Conservation (phyloP, 2,113 vertebrate species). For the Tursiops truncatus region DNA sequence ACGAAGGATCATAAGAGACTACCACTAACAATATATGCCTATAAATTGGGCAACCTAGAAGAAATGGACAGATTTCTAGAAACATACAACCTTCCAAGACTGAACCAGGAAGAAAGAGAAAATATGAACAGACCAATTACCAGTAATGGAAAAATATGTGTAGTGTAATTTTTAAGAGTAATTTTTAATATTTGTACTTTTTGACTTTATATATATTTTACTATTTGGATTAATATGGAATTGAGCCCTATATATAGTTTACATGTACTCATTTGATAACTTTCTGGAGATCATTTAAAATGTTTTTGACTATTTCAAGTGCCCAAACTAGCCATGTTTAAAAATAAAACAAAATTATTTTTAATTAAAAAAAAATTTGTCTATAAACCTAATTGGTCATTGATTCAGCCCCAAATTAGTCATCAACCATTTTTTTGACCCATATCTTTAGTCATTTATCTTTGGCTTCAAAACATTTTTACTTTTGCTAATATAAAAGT, state of each 20-base stretch:
- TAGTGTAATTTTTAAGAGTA: not conserved
- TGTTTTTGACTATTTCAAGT: not conserved
- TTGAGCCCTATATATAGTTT: not conserved
- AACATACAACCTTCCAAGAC: not conserved
- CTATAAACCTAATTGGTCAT: not conserved
- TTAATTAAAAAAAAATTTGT: not conserved
- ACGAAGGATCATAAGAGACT: not conserved
- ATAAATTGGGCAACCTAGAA: not conserved
- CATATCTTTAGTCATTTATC: not conserved
- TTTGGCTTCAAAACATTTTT: not conserved
- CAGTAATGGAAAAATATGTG: not conserved
- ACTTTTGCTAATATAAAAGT: not conserved
- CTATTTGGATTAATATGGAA: not conserved
- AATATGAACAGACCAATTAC: not conserved
- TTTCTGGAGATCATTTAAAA: not conserved
- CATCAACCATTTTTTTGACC: not conserved
- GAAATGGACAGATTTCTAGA: not conserved
- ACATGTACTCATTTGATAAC: not conserved
- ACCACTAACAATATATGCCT: not conserved
- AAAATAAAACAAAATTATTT: not conserved
- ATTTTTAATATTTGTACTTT: not conserved
- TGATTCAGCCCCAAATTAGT: slow-evolving; percentile 7
- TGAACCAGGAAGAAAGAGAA: not conserved
- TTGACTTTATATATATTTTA: not conserved
- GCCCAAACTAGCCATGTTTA: not conserved